phyloP scores from a whole-genome alignment of 2,888 invertebrate genomes.

The Hemistola chrysoprasaria region DNA sequence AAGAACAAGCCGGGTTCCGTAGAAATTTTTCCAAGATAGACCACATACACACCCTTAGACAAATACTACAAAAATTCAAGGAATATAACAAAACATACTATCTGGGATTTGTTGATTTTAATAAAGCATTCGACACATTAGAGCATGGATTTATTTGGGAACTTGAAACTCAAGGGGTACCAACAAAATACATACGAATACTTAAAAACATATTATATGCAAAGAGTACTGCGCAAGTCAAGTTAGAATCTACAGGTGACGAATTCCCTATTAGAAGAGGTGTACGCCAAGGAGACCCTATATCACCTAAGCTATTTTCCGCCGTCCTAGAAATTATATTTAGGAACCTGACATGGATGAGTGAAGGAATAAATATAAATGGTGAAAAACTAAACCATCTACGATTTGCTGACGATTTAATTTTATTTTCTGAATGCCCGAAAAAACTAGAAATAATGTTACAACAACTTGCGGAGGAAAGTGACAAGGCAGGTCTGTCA shows the following conservation, averaged over 20 bases:
- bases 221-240: not conserved
- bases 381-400: not conserved
- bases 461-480: not conserved
- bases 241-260: not conserved
- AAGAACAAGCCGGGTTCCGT: conserved; percentile 26
- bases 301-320: not conserved
- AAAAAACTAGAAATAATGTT: not conserved
- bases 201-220: not conserved
- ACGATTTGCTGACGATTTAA: too few species aligned
- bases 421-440: not conserved
- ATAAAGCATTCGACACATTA: conserved; percentile 1
- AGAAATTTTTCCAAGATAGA: conserved; percentile 24
- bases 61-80: conserved; percentile 13
- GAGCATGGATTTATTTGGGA: not conserved
- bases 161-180: conserved; percentile 1
- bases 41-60: conserved; percentile 25
- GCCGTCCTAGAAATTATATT: too few species aligned
- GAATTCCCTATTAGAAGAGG: not conserved
- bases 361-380: not conserved
- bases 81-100: too few species aligned
- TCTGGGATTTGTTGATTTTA: conserved; percentile 1
- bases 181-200: not conserved
- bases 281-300: not conserved
- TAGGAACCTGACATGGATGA: not conserved
- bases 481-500: not conserved